A percentile compares a stretch with the other conserved stretches of the same genome.
phyloP scores from a whole-genome alignment of 2,113 vertebrate species.

The Corvus cornix region DNA sequence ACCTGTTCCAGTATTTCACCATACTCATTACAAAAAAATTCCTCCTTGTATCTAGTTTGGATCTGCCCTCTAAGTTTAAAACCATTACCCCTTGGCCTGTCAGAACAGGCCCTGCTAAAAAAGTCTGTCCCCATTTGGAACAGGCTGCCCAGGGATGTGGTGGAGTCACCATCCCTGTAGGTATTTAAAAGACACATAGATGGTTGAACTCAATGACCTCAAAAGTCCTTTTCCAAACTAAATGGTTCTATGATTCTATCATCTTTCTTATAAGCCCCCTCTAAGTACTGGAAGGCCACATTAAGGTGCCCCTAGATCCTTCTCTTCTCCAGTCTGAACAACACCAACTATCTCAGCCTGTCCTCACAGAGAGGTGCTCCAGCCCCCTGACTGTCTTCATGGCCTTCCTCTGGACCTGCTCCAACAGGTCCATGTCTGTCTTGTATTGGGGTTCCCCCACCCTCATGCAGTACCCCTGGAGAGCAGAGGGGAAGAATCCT shows the following conservation, averaged over 20 bases:
- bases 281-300: not conserved
- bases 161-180: not conserved
- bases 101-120: not conserved
- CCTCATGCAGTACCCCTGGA: accelerated
- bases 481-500: not conserved
- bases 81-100: not conserved
- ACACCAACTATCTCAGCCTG: not conserved
- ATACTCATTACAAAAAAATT: not conserved
- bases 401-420: not conserved
- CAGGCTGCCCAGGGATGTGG: not conserved
- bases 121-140: not conserved
- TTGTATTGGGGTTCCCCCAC: accelerated
- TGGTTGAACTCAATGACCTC: not conserved
- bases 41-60: not conserved
- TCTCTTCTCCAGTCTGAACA: not conserved
- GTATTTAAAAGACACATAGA: not conserved
- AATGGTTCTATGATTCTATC: not conserved
- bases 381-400: accelerated
- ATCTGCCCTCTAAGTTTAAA: not conserved
- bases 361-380: not conserved
- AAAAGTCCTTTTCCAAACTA: not conserved
- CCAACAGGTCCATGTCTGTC: not conserved
- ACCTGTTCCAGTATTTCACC: not conserved
- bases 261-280: not conserved
- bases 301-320: accelerated